Evolutionary conservation across 2,113 vertebrate species (phyloP).

Genomic region (Lasiurus cinereus): DNA sequence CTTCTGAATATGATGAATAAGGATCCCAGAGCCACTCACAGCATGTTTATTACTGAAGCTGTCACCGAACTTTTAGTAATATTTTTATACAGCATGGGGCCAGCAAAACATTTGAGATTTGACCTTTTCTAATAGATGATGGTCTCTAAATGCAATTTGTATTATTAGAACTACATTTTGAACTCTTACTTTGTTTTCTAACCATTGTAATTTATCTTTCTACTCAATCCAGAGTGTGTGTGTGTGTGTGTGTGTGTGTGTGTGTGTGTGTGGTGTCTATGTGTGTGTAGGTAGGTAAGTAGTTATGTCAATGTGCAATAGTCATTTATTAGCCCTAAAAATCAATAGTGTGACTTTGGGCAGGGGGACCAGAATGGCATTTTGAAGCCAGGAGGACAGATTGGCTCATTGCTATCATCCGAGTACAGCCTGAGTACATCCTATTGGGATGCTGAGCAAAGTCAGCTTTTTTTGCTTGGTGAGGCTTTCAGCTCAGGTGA

Average conservation of each 20-base stretch:
- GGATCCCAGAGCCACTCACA: neutral
- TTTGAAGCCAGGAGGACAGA: constrained; percentile 6
- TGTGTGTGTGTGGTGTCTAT: neutral
- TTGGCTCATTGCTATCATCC: neutral
- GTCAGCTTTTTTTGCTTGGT: neutral
- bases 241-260: neutral
- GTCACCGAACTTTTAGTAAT: constrained; percentile 35
- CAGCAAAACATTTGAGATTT: constrained; percentile 48
- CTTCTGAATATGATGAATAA: constrained; percentile 59
- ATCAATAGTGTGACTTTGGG: neutral
- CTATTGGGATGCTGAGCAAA: neutral
- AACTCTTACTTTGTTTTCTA: constrained; percentile 40
- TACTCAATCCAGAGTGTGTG: neutral
- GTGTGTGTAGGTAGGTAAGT: neutral
- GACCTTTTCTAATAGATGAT: constrained; percentile 16
- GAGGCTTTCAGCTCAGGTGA: neutral
- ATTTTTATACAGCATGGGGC: neutral
- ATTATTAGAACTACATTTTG: constrained; percentile 55
- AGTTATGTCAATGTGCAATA: neutral
- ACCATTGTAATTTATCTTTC: constrained; percentile 38
- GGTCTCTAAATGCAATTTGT: constrained; percentile 23
- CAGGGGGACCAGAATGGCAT: neutral
- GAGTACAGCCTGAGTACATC: too few species aligned
- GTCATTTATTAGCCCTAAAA: constrained; percentile 30
- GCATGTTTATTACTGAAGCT: constrained; percentile 24